phyloP scores from a whole-genome alignment of 2,888 invertebrate species.

The Chloroclystis v-ata region DNA sequence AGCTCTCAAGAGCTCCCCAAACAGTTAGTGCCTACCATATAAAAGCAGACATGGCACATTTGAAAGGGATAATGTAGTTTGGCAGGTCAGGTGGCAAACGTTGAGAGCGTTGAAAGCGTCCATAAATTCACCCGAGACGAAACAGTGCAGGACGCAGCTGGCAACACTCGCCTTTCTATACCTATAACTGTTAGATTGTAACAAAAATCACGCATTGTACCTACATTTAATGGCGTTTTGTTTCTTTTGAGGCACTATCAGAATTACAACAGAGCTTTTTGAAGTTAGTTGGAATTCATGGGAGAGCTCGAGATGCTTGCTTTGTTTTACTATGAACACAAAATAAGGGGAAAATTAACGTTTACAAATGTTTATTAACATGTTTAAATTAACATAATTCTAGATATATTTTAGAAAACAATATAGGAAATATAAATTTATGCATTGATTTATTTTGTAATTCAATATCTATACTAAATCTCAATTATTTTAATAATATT shows the following conservation, averaged over 20 bases:
- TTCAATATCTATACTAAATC: no score
- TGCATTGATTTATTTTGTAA: no score
- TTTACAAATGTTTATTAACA: background rate
- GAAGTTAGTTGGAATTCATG: background rate
- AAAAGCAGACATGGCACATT: slow-evolving; percentile 61
- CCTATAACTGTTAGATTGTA: slow-evolving; percentile 7
- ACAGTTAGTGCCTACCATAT: slow-evolving; percentile 55
- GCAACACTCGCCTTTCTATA: slow-evolving; percentile 34
- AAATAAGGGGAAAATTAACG: background rate
- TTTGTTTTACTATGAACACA: background rate
- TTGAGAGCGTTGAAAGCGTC: slow-evolving; percentile 71
- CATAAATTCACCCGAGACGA: slow-evolving; percentile 70
- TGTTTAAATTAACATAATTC: no score
- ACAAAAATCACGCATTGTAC: slow-evolving; percentile 13
- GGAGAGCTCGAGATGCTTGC: background rate
- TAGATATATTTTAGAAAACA: no score
- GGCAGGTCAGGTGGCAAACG: slow-evolving; percentile 74
- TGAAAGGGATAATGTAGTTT: slow-evolving; percentile 64
- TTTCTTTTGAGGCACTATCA: slow-evolving; percentile 4
- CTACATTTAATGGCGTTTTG: slow-evolving; percentile 6
- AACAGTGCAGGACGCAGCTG: slow-evolving; percentile 64
- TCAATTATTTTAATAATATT: no score
- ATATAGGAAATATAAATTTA: no score
- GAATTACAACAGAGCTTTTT: background rate
- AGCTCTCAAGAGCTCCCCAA: slow-evolving; percentile 20